Evolutionary conservation across 2,888 invertebrate species (phyloP).

Genomic region (Eugnorisma glareosa): DNA sequence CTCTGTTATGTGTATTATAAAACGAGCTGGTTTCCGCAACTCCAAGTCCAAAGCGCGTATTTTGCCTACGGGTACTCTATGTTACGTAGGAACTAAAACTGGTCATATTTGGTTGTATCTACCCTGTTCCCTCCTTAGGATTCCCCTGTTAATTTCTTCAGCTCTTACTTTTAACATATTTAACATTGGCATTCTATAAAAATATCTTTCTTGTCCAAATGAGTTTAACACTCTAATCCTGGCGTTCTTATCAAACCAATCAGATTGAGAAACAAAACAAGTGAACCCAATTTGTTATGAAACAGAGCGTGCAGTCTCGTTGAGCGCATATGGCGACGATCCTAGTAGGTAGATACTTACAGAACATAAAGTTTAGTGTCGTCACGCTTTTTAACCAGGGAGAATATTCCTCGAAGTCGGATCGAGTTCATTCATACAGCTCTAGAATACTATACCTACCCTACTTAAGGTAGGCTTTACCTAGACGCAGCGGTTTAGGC

Average conservation of each 20-base stretch:
- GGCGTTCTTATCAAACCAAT: constrained; percentile 25
- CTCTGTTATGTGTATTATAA: background rate
- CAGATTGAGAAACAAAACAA: constrained; percentile 34
- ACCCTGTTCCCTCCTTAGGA: background rate
- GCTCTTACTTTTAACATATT: background rate
- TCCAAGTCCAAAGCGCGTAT: background rate
- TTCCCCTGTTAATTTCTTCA: background rate
- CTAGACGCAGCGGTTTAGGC: background rate
- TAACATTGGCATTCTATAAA: background rate
- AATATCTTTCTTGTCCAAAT: background rate
- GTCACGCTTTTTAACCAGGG: constrained; percentile 19
- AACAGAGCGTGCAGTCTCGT: constrained; percentile 35
- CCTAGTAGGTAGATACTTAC: background rate
- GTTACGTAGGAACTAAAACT: background rate
- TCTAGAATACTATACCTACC: background rate
- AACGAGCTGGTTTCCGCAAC: background rate
- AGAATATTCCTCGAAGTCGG: background rate
- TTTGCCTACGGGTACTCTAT: background rate
- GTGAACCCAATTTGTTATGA: constrained; percentile 28
- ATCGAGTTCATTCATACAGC: background rate
- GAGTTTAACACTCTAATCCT: constrained; percentile 3
- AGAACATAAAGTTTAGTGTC: background rate
- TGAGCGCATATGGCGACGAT: background rate
- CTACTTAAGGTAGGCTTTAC: background rate
- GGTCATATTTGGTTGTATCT: background rate